A percentile compares a stretch with the other conserved stretches of the same genome.
These are phyloP conservation scores for Rhabdornis inornatus DNA, from an alignment of 2,113 vertebrate genomes.

Conservation along the genomic window DNA sequence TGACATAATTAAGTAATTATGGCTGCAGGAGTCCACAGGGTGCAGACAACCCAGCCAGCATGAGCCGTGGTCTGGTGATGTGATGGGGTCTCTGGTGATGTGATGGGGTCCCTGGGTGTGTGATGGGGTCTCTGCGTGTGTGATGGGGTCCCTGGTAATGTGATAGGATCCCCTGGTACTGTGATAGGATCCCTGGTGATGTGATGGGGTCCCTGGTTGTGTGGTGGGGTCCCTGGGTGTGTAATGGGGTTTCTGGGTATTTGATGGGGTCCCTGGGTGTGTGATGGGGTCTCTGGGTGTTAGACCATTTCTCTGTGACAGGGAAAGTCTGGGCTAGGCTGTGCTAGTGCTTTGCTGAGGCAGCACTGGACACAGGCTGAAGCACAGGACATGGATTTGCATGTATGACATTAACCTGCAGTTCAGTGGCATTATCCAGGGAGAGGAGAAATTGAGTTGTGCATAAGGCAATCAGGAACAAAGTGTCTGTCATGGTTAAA, in stretches of 20 bases:
- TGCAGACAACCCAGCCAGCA: neutral
- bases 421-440: neutral
- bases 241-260: too few species aligned
- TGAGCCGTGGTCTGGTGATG: neutral
- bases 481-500: neutral
- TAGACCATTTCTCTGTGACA: accelerated
- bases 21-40: accelerated
- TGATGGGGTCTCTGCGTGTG: neutral
- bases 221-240: neutral
- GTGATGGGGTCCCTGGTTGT: neutral
- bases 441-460: accelerated
- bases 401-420: neutral
- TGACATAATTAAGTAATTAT: neutral
- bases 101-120: neutral
- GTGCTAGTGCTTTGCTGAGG: neutral
- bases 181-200: accelerated
- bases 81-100: too few species aligned
- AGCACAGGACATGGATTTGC: accelerated
- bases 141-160: accelerated
- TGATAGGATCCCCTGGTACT: too few species aligned
- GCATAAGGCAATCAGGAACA: neutral
- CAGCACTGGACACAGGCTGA: neutral
- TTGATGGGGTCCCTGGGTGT: too few species aligned
- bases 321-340: neutral
- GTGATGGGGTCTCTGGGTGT: too few species aligned